phyloP scores from a whole-genome alignment of 1,140 invertebrate species.

The Drosophila arawakana region DNA sequence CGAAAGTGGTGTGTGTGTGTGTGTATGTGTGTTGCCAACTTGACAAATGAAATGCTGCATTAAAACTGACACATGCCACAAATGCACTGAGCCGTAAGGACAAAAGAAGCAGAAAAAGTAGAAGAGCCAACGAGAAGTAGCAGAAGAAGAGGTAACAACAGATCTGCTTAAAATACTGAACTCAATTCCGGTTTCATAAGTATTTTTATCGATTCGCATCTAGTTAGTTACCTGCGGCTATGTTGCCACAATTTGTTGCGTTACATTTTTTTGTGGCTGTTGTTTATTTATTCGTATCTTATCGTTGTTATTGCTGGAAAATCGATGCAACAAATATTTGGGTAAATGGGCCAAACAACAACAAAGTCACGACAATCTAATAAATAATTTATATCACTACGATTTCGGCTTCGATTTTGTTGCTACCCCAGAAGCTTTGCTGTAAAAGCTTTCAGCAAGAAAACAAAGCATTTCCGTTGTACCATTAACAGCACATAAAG shows the following conservation, averaged over 20 bases:
- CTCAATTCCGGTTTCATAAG: slow-evolving; percentile 7
- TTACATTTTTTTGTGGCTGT: not conserved
- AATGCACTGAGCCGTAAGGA: slow-evolving; percentile 52
- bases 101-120: not conserved
- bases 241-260: slow-evolving; percentile 1
- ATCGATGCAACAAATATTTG: slow-evolving; percentile 44
- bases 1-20: not conserved
- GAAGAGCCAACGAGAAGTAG: not conserved
- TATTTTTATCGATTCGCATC: slow-evolving; percentile 7
- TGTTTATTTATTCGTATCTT: slow-evolving; percentile 27
- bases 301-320: slow-evolving; percentile 16
- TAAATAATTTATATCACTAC: slow-evolving; percentile 19
- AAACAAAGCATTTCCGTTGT: not conserved
- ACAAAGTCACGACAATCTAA: slow-evolving; percentile 9
- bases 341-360: slow-evolving; percentile 41
- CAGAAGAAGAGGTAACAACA: not conserved
- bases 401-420: slow-evolving; percentile 20
- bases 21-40: slow-evolving; percentile 25
- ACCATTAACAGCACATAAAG: not conserved
- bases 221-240: slow-evolving; percentile 6
- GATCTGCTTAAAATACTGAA: not conserved
- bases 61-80: slow-evolving; percentile 58
- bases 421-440: slow-evolving; percentile 8
- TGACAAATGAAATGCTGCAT: slow-evolving; percentile 64
- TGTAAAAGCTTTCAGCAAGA: not conserved